A percentile compares a stretch with the other conserved stretches of the same genome.
Conservation (phyloP, 2,888 invertebrate species). For the Tiphia femorata region DNA sequence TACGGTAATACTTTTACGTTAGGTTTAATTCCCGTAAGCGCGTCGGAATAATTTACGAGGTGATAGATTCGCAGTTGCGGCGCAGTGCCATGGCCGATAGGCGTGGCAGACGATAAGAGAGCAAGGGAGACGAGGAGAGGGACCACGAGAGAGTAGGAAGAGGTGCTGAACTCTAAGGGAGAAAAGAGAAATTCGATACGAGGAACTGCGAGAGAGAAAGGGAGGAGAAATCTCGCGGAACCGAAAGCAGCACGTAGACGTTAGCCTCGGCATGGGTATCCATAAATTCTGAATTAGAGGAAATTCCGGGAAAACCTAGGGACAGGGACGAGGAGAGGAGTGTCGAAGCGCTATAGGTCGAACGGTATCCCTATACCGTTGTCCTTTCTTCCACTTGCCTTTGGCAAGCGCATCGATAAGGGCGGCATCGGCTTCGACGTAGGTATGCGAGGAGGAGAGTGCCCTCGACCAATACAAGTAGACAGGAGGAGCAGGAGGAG, state of each 20-base stretch:
- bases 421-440: too few relatives aligned
- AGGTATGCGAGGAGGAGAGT: not conserved
- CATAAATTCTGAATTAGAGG: conserved; percentile 48
- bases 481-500: not conserved
- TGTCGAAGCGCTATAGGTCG: too few relatives aligned
- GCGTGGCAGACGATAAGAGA: not conserved
- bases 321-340: not conserved
- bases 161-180: not conserved
- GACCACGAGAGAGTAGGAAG: not conserved
- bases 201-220: not conserved
- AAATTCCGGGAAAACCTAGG: conserved; percentile 20
- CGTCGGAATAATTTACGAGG: conserved; percentile 54
- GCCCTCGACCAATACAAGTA: not conserved
- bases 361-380: too few relatives aligned
- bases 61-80: conserved; percentile 61
- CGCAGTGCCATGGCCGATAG: conserved; percentile 42
- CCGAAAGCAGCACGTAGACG: too few relatives aligned
- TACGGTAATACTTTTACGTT: conserved; percentile 22
- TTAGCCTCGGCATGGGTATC: conserved; percentile 21
- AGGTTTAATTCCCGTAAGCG: conserved; percentile 39
- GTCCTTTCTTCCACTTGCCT: too few relatives aligned
- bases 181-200: not conserved
- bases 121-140: not conserved
- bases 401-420: too few relatives aligned
- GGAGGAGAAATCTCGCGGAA: conserved; percentile 12